Evolutionary conservation across 2,113 vertebrate genomes (phyloP), one percentile per base, ranked within the genome.

Genomic region (Hemiprocne comata): DNA sequence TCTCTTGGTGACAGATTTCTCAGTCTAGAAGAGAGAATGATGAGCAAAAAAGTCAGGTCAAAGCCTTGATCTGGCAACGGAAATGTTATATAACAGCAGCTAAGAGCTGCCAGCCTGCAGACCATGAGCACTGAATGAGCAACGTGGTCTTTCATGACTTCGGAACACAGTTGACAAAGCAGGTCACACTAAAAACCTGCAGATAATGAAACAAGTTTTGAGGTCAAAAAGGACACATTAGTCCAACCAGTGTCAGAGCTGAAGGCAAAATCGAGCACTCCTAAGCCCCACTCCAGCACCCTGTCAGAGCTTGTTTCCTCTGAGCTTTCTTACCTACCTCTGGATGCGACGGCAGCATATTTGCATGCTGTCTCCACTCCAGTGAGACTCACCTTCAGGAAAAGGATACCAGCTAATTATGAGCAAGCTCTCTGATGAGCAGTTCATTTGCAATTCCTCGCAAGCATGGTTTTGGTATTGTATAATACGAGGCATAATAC

Each of bases 351-450:
- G 1, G 61, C 73, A 78, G 61, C 7, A 0, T 42, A 87, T 89
- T 70, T 75, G 57, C 66, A 72, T 64, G 80, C 79, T 3, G 5
- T 8, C 6, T 84, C 79, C 72, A 84, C 50, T 72, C 48, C 70
- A 77, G 72, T 46, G 51, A 85, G 66, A 51, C 29, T 95, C 92
- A 95, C 90, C 93, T 95, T 90, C 93, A 92, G 79, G n/a, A 89
- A 54, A 78, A 87, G 75, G 29, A 82, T 93, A 83, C 50, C 40
- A 70, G 76, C 44, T 96, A 94, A 89, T 89, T 90, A 94, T n/a
- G 28, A 93, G 54, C 1, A 9, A 88, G 61, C 73, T 78, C 50
- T 89, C 73, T 69, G 44, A 81, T 54, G 70, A 89, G 86, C 73
- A 62, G 28, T 81, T 93, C 88, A 93, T 87, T 89, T 96, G 90